Evolutionary conservation across 2,113 vertebrate species (phyloP).

Genomic region (Eleginops maclovinus): DNA sequence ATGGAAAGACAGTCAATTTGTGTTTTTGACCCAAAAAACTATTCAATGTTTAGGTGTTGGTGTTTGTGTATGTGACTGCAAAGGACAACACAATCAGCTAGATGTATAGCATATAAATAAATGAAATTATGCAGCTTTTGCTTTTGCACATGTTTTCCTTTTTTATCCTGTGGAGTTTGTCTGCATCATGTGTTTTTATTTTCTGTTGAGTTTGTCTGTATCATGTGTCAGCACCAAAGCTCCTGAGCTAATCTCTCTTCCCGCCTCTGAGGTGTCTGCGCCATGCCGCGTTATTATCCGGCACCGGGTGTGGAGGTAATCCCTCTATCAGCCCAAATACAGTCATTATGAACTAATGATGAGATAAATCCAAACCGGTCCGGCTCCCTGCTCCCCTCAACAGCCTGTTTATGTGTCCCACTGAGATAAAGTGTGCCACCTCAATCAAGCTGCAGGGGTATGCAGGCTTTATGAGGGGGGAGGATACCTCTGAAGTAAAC

Average conservation of each 20-base stretch:
- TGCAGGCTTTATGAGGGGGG: slow-evolving; percentile 21
- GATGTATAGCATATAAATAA: background rate
- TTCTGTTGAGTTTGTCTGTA: slow-evolving; percentile 1
- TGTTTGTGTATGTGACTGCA: slow-evolving; percentile 5
- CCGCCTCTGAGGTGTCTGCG: slow-evolving; percentile 32
- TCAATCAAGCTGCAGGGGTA: slow-evolving; percentile 42
- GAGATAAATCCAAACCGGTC: slow-evolving; percentile 59
- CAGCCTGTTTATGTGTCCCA: slow-evolving; percentile 41
- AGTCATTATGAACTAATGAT: slow-evolving; percentile 64
- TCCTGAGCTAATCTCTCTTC: slow-evolving; percentile 50
- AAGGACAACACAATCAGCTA: background rate
- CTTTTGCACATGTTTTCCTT: background rate
- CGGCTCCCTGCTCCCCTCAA: slow-evolving; percentile 40
- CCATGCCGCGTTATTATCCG: slow-evolving; percentile 41
- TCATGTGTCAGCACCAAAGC: slow-evolving; percentile 11
- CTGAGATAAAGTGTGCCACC: slow-evolving; percentile 22
- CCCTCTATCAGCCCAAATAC: slow-evolving; percentile 65
- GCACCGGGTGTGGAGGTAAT: slow-evolving; percentile 51
- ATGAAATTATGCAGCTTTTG: background rate
- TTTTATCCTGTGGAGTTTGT: background rate
- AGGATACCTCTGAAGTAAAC: background rate
- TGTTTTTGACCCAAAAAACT: background rate
- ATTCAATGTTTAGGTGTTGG: background rate
- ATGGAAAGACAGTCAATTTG: slow-evolving; percentile 1
- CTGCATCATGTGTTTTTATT: slow-evolving; percentile 1